phyloP scores from a whole-genome alignment of 2,888 invertebrate genomes.

The Theristus sp. region DNA sequence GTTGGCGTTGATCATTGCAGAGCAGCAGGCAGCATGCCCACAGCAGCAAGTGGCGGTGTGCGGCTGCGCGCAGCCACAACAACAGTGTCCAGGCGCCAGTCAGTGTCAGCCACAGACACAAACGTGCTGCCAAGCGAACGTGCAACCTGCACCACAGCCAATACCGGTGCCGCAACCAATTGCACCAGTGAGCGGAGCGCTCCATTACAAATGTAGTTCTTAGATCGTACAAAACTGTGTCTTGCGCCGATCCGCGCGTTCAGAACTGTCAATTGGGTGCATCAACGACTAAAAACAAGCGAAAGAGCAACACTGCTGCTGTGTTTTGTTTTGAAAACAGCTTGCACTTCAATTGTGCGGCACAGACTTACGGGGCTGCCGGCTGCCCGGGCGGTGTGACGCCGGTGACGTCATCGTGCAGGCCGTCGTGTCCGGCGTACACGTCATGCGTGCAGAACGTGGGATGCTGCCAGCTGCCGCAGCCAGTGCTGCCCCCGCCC shows the following conservation, averaged over 20 bases:
- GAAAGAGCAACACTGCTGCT: too few relatives aligned
- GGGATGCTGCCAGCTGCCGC: slow-evolving; percentile 12
- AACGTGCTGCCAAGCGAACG: slow-evolving; percentile 2
- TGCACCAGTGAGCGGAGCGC: background rate
- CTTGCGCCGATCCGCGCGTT: too few relatives aligned
- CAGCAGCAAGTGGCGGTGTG: slow-evolving; percentile 4
- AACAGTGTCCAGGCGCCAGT: slow-evolving; percentile 2
- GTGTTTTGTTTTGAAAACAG: too few relatives aligned
- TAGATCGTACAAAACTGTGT: too few relatives aligned
- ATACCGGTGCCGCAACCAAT: background rate
- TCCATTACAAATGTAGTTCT: too few relatives aligned
- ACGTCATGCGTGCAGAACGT: slow-evolving; percentile 8
- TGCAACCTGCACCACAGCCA: background rate
- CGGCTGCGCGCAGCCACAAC: slow-evolving; percentile 1
- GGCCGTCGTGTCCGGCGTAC: background rate
- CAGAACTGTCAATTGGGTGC: too few relatives aligned
- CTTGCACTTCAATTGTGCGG: too few relatives aligned
- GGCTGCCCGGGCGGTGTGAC: background rate
- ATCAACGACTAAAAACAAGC: too few relatives aligned
- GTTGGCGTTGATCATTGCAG: too few relatives aligned
- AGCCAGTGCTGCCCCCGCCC: background rate
- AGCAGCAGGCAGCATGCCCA: too few relatives aligned
- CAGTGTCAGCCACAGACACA: background rate
- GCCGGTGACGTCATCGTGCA: background rate
- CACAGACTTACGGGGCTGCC: too few relatives aligned